Evolutionary conservation across 35 echinoderm and acorn worm species (phyloP).

Genomic region (Heliocidaris tuberculata): DNA sequence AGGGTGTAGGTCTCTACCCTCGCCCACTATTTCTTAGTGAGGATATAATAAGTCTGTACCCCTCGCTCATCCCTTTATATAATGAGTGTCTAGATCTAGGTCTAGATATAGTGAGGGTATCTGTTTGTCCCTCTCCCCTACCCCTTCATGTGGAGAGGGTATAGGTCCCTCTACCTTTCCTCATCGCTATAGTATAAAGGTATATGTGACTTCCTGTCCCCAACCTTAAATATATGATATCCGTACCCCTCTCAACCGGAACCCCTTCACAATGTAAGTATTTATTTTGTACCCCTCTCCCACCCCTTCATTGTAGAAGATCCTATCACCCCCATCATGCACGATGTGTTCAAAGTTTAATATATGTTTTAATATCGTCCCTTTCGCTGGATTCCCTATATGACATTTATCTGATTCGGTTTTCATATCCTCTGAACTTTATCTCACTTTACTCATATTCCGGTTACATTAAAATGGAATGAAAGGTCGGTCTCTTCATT

Average conservation of each 20-base stretch:
- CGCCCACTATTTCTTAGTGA: not conserved
- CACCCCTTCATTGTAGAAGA: no score
- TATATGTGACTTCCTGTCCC: not conserved
- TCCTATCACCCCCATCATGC: not conserved
- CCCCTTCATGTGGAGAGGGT: not conserved
- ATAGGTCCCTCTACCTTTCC: not conserved
- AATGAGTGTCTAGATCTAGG: not conserved
- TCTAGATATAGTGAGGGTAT: not conserved
- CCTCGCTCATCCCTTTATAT: no score
- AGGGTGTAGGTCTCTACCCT: not conserved
- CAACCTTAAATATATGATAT: not conserved
- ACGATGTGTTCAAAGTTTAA: no score
- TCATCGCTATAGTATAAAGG: not conserved
- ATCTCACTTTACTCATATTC: no score
- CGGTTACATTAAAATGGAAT: no score
- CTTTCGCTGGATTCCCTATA: not conserved
- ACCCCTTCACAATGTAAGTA: not conserved
- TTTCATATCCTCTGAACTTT: no score
- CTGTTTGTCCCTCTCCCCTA: not conserved
- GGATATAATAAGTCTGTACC: no score
- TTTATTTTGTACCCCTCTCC: not conserved
- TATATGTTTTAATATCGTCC: no score
- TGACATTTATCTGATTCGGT: not conserved
- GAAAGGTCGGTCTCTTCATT: no score
- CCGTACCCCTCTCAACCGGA: not conserved